phyloP scores from a whole-genome alignment of 2,888 invertebrate species.

The Spicauda simplicius region DNA sequence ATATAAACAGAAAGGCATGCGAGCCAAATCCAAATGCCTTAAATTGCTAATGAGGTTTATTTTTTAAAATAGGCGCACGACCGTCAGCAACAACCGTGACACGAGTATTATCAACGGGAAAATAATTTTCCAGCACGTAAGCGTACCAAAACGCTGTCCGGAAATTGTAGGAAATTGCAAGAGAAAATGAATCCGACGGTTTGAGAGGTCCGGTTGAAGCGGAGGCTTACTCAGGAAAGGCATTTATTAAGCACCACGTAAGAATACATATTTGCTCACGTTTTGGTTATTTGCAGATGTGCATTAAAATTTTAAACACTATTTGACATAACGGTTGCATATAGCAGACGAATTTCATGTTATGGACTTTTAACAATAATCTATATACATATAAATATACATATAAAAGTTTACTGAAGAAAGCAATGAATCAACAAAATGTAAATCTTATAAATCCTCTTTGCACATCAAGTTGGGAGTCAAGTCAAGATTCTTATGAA shows the following conservation, averaged over 20 bases:
- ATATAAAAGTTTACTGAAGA: too few species aligned
- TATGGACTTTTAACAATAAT: not conserved
- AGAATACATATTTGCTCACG: conserved; percentile 3
- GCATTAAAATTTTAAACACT: not conserved
- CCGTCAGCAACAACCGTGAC: conserved; percentile 42
- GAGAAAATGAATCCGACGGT: conserved; percentile 82
- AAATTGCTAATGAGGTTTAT: not conserved
- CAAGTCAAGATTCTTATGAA: too few species aligned
- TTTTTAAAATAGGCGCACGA: not conserved
- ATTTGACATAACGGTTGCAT: not conserved
- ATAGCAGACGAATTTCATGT: too few species aligned
- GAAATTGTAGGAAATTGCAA: conserved; percentile 85
- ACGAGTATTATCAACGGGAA: conserved; percentile 58
- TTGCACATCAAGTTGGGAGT: too few species aligned
- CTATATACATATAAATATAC: too few species aligned
- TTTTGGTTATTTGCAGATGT: not conserved
- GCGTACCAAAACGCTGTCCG: conserved; percentile 74
- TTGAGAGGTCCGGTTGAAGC: conserved; percentile 67
- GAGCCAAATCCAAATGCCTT: not conserved
- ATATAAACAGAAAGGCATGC: not conserved
- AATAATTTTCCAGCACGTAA: conserved; percentile 76
- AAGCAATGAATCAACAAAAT: too few species aligned
- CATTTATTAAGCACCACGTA: conserved; percentile 41
- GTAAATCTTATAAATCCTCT: too few species aligned
- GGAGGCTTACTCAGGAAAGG: conserved; percentile 45